Base-by-base conservation (phyloP, 2,888 invertebrate species). In the Drosophila birchii region DNA sequence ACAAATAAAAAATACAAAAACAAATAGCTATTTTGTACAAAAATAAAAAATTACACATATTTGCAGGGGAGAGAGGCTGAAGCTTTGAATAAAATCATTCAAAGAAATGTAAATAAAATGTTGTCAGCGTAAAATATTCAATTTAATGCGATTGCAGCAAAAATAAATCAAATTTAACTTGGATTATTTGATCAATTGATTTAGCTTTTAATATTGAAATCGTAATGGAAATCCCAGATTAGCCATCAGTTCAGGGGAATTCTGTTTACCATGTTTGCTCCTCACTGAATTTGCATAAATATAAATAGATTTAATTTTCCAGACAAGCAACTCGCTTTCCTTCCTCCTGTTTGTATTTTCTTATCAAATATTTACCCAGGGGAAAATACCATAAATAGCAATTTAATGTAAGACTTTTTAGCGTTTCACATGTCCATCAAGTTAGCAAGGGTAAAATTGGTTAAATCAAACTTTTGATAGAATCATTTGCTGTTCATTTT, bases 331-430 rank as follows among this genome's bases (percentile, higher is more conserved):
- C 12, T 5, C 23, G 1, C 16, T n/a, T 5, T 5, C 14, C 7
- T 20, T 32, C 32, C 11, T 32, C 23, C 32, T 44, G 61, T 58
- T 61, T 58, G n/a, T 58, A 12, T 34, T 61, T 58, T 61, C 44
- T 36, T 59, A 58, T 58, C 26, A 59, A 62, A 62, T 58, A 61
- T 61, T 57, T 34, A 14, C n/a, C 12, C 14, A 4, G 6, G 26
- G 20, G 14, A 26, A 36, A 34, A 18, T 7, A 8, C 29, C 29
- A 8, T 61, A 58, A 61, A 26, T 34, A 34, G 26, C 26, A 61
- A 58, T 58, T 51, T 58, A 18, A 36, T 36, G 8, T 51, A 29
- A 9, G 44, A 58, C 18, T 59, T 36, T 61, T 61, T 34, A 63
- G 47, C n/a, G 18, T 14, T 63, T 61, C 4, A 34, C 34, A 34